A percentile compares a stretch with the other conserved stretches of the same genome.
Evolutionary conservation across 1,140 invertebrate genomes (phyloP).

Genomic region (Drosophila tsacasi): DNA sequence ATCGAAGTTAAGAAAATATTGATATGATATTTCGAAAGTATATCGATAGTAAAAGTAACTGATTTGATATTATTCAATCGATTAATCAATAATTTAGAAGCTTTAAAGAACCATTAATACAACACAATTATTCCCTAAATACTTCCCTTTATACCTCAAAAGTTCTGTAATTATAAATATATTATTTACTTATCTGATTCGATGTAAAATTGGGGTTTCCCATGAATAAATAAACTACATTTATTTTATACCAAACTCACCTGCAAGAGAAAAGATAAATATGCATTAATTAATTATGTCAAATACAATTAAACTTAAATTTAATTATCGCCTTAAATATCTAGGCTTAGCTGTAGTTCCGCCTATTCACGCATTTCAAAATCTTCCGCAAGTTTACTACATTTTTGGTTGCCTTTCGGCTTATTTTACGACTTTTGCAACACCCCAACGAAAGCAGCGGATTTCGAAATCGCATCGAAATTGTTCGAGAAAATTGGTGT

Average conservation of each 20-base stretch:
- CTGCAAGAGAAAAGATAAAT: conserved; percentile 36
- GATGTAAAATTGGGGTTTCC: neutral
- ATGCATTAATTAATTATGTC: conserved; percentile 19
- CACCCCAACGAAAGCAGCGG: conserved; percentile 42
- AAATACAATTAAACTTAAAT: conserved; percentile 11
- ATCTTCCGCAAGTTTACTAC: conserved; percentile 38
- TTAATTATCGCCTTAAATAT: conserved; percentile 28
- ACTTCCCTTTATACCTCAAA: neutral
- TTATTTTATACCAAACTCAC: conserved; percentile 28
- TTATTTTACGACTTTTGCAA: conserved; percentile 69
- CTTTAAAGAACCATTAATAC: neutral
- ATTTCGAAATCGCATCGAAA: conserved; percentile 65
- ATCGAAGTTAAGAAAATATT: neutral
- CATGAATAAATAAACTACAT: neutral
- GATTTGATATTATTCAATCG: neutral
- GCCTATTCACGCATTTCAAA: conserved; percentile 23
- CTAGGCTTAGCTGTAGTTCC: conserved; percentile 40
- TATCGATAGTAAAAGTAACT: neutral
- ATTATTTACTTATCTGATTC: conserved; percentile 5
- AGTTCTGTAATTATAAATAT: neutral
- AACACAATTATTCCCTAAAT: neutral
- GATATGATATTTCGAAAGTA: neutral
- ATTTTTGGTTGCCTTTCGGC: conserved; percentile 18
- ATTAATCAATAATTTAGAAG: neutral
- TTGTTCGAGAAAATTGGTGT: conserved; percentile 58